phyloP scores from a whole-genome alignment of 2,797 vertebrate species.

The Galaxias olidus region DNA sequence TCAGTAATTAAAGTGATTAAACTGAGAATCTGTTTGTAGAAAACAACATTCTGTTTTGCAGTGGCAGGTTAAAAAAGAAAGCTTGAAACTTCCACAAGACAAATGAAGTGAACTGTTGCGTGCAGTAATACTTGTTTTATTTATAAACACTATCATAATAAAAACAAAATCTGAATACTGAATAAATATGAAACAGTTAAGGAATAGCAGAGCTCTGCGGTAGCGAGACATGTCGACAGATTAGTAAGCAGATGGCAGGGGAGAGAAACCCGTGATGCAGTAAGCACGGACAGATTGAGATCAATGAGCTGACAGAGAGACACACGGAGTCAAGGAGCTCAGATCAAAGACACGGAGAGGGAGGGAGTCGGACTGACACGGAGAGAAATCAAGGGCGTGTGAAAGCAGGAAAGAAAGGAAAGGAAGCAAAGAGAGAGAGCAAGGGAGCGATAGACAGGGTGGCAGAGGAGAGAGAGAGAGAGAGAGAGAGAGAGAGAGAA shows the following conservation, averaged over 20 bases:
- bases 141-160: too few species aligned
- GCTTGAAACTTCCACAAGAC: too few species aligned
- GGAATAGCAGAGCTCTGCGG: constrained; percentile 29
- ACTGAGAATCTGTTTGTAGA: too few species aligned
- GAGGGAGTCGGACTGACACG: neutral
- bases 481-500: neutral
- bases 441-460: neutral
- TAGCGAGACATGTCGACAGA: constrained; percentile 37
- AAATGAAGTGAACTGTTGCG: too few species aligned
- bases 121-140: too few species aligned
- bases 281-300: constrained; percentile 46
- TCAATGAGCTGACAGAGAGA: neutral
- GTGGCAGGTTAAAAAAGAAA: too few species aligned
- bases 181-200: constrained; percentile 1
- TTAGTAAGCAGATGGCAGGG: constrained; percentile 47
- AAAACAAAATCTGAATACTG: neutral
- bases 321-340: neutral
- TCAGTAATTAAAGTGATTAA: too few species aligned
- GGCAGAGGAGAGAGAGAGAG: neutral
- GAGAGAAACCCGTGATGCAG: constrained; percentile 27
- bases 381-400: neutral
- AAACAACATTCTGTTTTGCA: too few species aligned
- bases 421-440: neutral
- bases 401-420: neutral
- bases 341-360: neutral